Conservation (phyloP, 2,797 vertebrate genomes). For the Lithobates sylvaticus region DNA sequence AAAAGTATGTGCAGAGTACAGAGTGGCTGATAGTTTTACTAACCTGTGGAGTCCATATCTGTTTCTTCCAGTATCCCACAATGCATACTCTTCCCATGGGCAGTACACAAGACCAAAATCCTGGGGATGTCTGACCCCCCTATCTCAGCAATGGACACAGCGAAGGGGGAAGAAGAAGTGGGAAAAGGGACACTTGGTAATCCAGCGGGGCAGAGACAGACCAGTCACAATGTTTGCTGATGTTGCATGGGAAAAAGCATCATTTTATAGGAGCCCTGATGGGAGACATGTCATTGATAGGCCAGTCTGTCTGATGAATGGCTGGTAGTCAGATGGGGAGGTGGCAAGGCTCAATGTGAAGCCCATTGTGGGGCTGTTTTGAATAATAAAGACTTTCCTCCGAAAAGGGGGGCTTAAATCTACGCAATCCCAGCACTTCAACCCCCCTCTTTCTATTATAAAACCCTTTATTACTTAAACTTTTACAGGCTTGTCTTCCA, state of each 20-base stretch:
- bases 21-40: conserved; percentile 73
- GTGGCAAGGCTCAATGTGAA: conserved; percentile 99
- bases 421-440: conserved; percentile 96
- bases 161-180: conserved; percentile 59
- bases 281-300: conserved; percentile 99
- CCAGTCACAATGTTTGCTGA: conserved; percentile 99
- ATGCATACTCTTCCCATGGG: conserved; percentile 99
- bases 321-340: conserved; percentile 99
- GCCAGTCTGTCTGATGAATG: conserved; percentile 99
- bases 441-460: conserved; percentile 93
- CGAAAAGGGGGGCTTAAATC: conserved; percentile 95
- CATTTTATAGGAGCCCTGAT: conserved; percentile 99
- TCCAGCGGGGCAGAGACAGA: conserved; percentile 91
- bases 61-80: conserved; percentile 99
- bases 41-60: conserved; percentile 99
- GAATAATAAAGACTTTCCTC: conserved; percentile 99
- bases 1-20: neutral
- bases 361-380: conserved; percentile 99
- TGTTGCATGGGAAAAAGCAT: conserved; percentile 99
- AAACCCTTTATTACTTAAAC: conserved; percentile 90
- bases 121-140: conserved; percentile 75
- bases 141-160: conserved; percentile 69
- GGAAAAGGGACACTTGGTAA: conserved; percentile 85
- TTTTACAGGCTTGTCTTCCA: conserved; percentile 76
- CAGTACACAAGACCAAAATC: conserved; percentile 84